Conservation (phyloP, 2,888 invertebrate genomes). For the Tenthredo scrophulariae region DNA sequence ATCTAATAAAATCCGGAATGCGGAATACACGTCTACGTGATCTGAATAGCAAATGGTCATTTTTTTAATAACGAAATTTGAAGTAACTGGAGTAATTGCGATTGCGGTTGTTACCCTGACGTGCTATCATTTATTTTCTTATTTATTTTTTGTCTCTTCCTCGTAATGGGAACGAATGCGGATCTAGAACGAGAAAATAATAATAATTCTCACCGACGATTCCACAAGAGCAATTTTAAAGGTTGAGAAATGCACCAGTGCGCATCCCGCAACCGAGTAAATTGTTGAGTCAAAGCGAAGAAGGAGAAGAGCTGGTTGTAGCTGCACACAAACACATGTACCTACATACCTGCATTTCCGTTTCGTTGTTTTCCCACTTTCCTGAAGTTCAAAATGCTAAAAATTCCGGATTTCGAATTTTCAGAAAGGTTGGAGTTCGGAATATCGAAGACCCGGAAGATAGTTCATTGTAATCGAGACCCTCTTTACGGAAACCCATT, state of each 20-base stretch:
- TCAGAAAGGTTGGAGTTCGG: too few relatives aligned
- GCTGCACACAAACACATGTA: too few relatives aligned
- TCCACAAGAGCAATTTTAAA: slow-evolving; percentile 34
- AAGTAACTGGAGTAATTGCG: not conserved
- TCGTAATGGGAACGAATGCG: not conserved
- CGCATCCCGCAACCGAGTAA: slow-evolving; percentile 13
- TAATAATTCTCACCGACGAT: slow-evolving; percentile 1
- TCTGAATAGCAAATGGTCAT: not conserved
- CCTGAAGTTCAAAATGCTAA: too few relatives aligned
- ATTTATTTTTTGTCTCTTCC: not conserved
- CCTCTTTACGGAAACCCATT: too few relatives aligned
- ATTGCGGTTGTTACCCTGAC: not conserved
- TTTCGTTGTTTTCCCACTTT: not conserved
- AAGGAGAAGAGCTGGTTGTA: not conserved
- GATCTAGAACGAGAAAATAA: slow-evolving; percentile 40
- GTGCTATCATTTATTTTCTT: not conserved
- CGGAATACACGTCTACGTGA: not conserved
- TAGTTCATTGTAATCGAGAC: too few relatives aligned
- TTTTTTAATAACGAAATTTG: not conserved
- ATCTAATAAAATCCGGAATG: not conserved
- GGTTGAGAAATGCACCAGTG: slow-evolving; percentile 17
- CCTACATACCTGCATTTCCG: not conserved
- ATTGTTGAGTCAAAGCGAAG: not conserved
- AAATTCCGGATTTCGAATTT: not conserved
- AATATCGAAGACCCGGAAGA: too few relatives aligned